phyloP scores from a whole-genome alignment of 2,888 invertebrate species.

The Gymnosoma rotundatum region DNA sequence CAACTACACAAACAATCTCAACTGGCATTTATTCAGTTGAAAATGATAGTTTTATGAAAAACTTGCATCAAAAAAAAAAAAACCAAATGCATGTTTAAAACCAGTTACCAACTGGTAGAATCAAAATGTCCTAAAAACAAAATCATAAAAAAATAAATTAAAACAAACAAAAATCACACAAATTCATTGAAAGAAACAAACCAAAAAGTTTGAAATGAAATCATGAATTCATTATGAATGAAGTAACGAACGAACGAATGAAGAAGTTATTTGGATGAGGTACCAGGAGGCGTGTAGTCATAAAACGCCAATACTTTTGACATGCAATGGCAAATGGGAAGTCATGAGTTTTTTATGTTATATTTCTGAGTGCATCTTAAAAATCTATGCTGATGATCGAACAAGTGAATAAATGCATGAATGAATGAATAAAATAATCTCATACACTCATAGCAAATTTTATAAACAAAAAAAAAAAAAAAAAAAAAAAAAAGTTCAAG shows the following conservation, averaged over 20 bases:
- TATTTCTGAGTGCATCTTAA: conserved; percentile 56
- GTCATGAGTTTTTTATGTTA: conserved; percentile 17
- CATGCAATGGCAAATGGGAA: conserved; percentile 50
- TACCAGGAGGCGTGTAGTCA: conserved; percentile 59
- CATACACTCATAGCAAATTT: conserved; percentile 33
- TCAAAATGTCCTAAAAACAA: conserved; percentile 44
- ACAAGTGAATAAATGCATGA: conserved; percentile 33
- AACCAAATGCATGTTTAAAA: conserved; percentile 57
- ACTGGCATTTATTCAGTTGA: conserved; percentile 44
- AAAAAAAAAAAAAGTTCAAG: background rate
- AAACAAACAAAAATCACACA: conserved; percentile 57
- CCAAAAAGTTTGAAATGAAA: conserved; percentile 65
- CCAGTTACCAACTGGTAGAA: conserved; percentile 53
- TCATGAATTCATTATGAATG: conserved; percentile 69
- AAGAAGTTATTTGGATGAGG: conserved; percentile 47
- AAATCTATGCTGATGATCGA: conserved; percentile 49
- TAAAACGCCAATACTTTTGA: conserved; percentile 65
- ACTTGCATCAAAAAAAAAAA: background rate
- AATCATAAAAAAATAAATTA: background rate
- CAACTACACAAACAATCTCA: conserved; percentile 7
- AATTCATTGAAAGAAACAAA: conserved; percentile 55
- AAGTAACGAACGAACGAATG: conserved; percentile 42
- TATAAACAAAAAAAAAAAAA: background rate
- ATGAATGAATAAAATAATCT: conserved; percentile 39
- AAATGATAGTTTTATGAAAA: conserved; percentile 54